These are phyloP conservation scores for Apodemia mormo DNA, from an alignment of 2,888 invertebrate genomes.

Conservation along the genomic window DNA sequence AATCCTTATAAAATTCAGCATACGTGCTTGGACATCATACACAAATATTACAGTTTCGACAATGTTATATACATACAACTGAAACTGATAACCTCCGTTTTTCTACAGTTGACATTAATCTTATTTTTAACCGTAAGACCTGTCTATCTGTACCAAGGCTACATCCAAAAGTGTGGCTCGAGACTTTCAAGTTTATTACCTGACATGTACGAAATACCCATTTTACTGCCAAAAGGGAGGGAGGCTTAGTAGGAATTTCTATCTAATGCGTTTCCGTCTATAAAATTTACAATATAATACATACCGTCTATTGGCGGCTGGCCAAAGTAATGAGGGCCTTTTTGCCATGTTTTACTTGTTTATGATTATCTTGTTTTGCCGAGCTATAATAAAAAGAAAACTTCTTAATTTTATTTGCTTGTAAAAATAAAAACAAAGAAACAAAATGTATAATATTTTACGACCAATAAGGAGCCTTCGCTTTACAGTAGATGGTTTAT, in stretches of 20 bases:
- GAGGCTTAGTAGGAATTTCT: slow-evolving; percentile 46
- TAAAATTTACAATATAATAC: slow-evolving; percentile 27
- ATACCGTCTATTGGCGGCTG: slow-evolving; percentile 11
- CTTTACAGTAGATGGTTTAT: too few species aligned
- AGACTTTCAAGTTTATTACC: slow-evolving; percentile 76
- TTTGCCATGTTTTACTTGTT: slow-evolving; percentile 9
- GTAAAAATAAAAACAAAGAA: too few species aligned
- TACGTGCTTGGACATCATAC: too few species aligned
- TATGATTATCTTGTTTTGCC: slow-evolving; percentile 12
- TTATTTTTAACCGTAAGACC: too few species aligned
- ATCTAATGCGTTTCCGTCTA: slow-evolving; percentile 33
- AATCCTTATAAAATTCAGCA: too few species aligned
- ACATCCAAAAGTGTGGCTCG: slow-evolving; percentile 53
- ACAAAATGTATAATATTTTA: too few species aligned
- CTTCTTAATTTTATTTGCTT: neutral
- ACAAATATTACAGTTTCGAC: too few species aligned
- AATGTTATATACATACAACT: too few species aligned
- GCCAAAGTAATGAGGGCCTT: slow-evolving; percentile 9
- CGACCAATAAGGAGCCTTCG: too few species aligned
- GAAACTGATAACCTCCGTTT: too few species aligned
- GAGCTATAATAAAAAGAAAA: neutral
- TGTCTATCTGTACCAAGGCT: slow-evolving; percentile 48
- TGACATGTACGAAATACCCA: slow-evolving; percentile 77
- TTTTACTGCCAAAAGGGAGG: slow-evolving; percentile 57
- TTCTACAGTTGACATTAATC: too few species aligned